These are phyloP conservation scores for Rhipidura dahli DNA, from an alignment of 2,113 vertebrate species.

Conservation along the genomic window DNA sequence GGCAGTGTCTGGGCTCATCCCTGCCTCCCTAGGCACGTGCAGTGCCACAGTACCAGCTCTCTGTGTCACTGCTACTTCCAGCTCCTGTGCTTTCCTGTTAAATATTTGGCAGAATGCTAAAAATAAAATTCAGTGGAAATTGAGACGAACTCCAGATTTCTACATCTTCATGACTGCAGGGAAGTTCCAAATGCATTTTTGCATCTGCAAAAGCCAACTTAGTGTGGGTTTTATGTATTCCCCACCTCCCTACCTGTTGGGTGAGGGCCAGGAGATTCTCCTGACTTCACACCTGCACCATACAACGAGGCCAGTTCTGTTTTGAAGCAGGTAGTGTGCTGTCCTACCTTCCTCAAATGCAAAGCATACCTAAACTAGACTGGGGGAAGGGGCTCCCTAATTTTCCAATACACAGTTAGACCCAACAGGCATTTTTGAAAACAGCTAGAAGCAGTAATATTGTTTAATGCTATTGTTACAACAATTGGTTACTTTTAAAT, in stretches of 20 bases:
- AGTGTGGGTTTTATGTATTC: background rate
- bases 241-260: background rate
- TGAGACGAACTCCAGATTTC: background rate
- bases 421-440: background rate
- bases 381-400: background rate
- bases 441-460: background rate
- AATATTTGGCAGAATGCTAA: background rate
- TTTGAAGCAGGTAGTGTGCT: background rate
- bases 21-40: background rate
- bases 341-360: background rate
- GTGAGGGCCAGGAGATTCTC: background rate
- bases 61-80: background rate
- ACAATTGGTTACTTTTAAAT: background rate
- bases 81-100: background rate
- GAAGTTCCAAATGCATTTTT: background rate
- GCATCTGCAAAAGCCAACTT: background rate
- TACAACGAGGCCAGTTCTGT: background rate
- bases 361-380: background rate
- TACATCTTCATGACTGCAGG: background rate
- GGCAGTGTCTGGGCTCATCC: background rate
- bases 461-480: background rate
- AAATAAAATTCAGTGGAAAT: background rate
- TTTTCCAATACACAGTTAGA: background rate
- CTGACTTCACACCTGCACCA: background rate
- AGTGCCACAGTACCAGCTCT: background rate